Base-by-base conservation (phyloP, 2,888 invertebrate genomes). In the Ophion ventricosus region DNA sequence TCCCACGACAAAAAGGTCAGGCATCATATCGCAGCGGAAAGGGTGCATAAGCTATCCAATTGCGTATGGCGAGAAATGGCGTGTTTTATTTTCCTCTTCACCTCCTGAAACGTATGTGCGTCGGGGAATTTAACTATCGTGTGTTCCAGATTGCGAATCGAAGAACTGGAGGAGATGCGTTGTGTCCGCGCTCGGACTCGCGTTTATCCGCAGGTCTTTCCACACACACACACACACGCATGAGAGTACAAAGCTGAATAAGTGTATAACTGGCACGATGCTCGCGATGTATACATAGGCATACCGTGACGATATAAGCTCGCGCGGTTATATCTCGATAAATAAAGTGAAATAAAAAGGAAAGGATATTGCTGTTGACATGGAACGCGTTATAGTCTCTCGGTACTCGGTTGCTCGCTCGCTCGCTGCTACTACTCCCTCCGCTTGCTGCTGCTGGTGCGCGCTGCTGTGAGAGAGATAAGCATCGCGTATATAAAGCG, bases 331-430 rank as follows among this genome's bases (percentile, higher is more conserved):
- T 86, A 86, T 87, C 87, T 85, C 85, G 88, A 88, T 88, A 87
- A 85, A 87, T 87, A 87, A 49, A 87, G 86, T 86, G 84, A 87
- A 88, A 87, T 86, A 87, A 87, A 87, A 88, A 83, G 84, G 75
- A 87, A 87, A 88, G 84, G 87, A 87, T 87, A 87, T 88, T 86
- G 85, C 86, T 83, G 85, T 87, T 88, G 88, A 88, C 88, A 87
- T 85, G 87, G 85, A 86, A 85, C 82, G 84, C 86, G 84, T 83
- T 80, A 85, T 67, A 74, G 82, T 77, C 83, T 76, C 73, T 40
- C 20, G 49, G 49, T 54, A 29, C 35, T 57, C 72, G 35, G 56
- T 57, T 57, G 40, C 64, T 72, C 75, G 74, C 72, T 76, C 67
- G 57, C n/a, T n/a, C n/a, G n/a, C n/a, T n/a, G n/a, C 61, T 64